Evolutionary conservation across 2,797 vertebrate species (phyloP).

Genomic region (Myotis vivesi): DNA sequence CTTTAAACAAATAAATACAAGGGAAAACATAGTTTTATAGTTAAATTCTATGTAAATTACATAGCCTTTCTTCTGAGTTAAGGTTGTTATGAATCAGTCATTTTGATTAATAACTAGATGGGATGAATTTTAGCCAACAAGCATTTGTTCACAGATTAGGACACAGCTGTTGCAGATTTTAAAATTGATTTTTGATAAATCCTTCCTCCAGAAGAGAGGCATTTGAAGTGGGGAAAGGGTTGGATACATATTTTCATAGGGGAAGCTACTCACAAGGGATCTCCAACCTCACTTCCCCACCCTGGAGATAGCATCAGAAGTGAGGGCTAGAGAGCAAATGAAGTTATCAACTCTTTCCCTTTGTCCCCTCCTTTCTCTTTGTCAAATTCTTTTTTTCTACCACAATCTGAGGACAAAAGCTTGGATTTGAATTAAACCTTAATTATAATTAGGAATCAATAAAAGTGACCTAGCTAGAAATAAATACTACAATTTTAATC

Average conservation of each 20-base stretch:
- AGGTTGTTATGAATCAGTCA: not conserved
- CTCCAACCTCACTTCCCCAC: not conserved
- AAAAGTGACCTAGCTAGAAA: not conserved
- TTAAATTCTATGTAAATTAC: not conserved
- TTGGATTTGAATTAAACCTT: not conserved
- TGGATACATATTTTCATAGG: not conserved
- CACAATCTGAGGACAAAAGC: not conserved
- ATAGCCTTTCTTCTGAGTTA: not conserved
- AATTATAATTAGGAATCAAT: not conserved
- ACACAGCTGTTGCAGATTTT: not conserved
- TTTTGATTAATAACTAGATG: constrained; percentile 11
- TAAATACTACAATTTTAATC: not conserved
- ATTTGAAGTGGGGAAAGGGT: not conserved
- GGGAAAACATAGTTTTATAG: not conserved
- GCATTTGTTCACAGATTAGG: not conserved
- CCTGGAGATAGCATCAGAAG: not conserved
- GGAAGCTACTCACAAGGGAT: not conserved
- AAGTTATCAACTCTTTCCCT: not conserved
- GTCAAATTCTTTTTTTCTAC: not conserved
- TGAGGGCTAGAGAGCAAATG: not conserved
- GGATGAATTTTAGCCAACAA: not conserved
- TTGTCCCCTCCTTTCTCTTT: not conserved
- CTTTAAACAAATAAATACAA: not conserved
- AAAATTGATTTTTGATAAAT: not conserved
- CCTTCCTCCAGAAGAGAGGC: not conserved